A percentile compares a stretch with the other conserved stretches of the same genome.
Evolutionary conservation across 2,888 invertebrate species (phyloP).

Genomic region (Brenthis daphne): DNA sequence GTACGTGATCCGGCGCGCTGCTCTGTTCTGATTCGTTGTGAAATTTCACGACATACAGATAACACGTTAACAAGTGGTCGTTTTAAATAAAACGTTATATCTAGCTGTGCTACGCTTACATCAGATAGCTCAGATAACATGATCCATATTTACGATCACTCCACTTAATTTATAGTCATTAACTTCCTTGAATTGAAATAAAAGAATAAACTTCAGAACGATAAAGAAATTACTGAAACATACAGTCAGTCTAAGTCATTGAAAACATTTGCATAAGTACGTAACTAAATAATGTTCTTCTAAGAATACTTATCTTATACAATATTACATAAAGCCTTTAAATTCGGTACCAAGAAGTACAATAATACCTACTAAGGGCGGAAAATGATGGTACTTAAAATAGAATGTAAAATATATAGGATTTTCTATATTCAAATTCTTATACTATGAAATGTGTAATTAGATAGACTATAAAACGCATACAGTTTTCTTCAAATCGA

Average conservation of each 20-base stretch:
- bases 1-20: constrained; percentile 71
- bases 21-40: constrained; percentile 58
- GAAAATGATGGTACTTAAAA: no score
- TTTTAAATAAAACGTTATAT: constrained; percentile 70
- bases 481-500: no score
- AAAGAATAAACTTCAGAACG: not conserved
- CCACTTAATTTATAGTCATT: constrained; percentile 26
- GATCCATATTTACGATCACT: constrained; percentile 38
- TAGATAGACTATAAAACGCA: no score
- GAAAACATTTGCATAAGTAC: not conserved
- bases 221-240: no score
- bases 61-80: constrained; percentile 74
- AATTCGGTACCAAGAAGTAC: not conserved
- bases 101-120: constrained; percentile 69
- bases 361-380: no score
- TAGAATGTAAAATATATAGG: no score
- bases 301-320: not conserved
- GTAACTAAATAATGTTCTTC: not conserved
- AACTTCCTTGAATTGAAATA: constrained; percentile 14
- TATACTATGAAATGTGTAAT: no score
- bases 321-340: no score
- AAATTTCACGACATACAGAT: constrained; percentile 72
- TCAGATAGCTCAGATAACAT: constrained; percentile 60
- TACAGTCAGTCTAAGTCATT: not conserved
- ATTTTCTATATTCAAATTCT: no score